A percentile compares a stretch with the other conserved stretches of the same genome.
Evolutionary conservation across 1,140 invertebrate genomes (phyloP).

Genomic region (Bactericera cockerelli): DNA sequence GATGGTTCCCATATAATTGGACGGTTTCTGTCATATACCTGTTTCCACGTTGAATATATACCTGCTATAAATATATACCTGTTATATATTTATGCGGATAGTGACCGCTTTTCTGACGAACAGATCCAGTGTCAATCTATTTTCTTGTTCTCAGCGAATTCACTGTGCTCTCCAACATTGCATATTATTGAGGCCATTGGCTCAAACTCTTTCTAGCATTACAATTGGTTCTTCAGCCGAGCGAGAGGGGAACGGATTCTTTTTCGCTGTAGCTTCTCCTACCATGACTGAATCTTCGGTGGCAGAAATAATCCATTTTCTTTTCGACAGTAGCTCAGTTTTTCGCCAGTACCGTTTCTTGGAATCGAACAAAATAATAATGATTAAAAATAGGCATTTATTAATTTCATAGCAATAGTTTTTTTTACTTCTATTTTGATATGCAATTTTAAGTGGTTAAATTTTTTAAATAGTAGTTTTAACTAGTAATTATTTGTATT

Average conservation of each 20-base stretch:
- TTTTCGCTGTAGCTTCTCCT: conserved; percentile 7
- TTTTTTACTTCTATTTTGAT: not conserved
- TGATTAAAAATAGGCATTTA: not conserved
- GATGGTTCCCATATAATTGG: too few relatives aligned
- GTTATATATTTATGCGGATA: too few relatives aligned
- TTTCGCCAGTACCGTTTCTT: not conserved
- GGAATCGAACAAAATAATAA: not conserved
- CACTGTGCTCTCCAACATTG: not conserved
- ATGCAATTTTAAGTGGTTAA: too few relatives aligned
- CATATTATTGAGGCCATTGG: conserved; percentile 7
- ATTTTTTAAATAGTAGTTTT: too few relatives aligned
- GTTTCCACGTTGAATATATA: too few relatives aligned
- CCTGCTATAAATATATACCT: too few relatives aligned
- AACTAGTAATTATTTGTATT: too few relatives aligned
- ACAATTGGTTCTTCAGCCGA: not conserved
- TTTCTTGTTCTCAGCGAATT: not conserved
- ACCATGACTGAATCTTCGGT: not conserved
- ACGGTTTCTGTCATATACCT: too few relatives aligned
- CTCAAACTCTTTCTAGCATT: conserved; percentile 1
- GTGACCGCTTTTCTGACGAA: too few relatives aligned
- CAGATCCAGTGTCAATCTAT: too few relatives aligned
- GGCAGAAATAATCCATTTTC: not conserved
- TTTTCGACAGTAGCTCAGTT: not conserved
- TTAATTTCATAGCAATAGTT: not conserved
- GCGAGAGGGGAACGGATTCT: not conserved